These are phyloP conservation scores for Sebastes elongatus DNA, from an alignment of 2,797 vertebrate genomes.

Conservation along the genomic window DNA sequence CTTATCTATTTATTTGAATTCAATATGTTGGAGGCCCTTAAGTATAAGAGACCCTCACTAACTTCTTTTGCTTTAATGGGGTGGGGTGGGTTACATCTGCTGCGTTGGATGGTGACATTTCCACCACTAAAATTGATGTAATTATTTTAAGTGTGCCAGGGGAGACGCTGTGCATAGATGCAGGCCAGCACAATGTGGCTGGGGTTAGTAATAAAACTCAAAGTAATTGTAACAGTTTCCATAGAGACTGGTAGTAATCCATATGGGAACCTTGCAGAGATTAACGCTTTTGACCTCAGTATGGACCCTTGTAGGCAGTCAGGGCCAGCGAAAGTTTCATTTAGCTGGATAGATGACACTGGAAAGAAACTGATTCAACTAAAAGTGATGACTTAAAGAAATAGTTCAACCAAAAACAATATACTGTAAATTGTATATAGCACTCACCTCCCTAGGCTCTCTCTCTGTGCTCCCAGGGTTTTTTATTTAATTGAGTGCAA, in stretches of 20 bases:
- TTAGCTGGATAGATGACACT: conserved; percentile 34
- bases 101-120: conserved; percentile 30
- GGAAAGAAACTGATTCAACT: conserved; percentile 9
- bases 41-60: background rate
- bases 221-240: conserved; percentile 65
- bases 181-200: conserved; percentile 47
- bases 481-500: no score
- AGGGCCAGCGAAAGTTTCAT: conserved; percentile 34
- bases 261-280: conserved; percentile 51
- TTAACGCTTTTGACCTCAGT: conserved; percentile 66
- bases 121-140: conserved; percentile 46
- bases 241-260: conserved; percentile 58
- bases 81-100: conserved; percentile 30
- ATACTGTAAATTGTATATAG: background rate
- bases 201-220: conserved; percentile 61
- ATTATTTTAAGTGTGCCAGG: conserved; percentile 63
- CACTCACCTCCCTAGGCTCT: background rate
- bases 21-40: background rate
- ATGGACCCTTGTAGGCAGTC: conserved; percentile 15
- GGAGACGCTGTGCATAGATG: conserved; percentile 53
- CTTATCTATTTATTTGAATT: background rate
- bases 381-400: conserved; percentile 20
- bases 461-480: background rate
- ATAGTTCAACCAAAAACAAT: background rate
- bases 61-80: conserved; percentile 5